Evolutionary conservation across 2,888 invertebrate species (phyloP), one percentile per base, ranked within the genome.

Genomic region (Ochropacha duplaris): DNA sequence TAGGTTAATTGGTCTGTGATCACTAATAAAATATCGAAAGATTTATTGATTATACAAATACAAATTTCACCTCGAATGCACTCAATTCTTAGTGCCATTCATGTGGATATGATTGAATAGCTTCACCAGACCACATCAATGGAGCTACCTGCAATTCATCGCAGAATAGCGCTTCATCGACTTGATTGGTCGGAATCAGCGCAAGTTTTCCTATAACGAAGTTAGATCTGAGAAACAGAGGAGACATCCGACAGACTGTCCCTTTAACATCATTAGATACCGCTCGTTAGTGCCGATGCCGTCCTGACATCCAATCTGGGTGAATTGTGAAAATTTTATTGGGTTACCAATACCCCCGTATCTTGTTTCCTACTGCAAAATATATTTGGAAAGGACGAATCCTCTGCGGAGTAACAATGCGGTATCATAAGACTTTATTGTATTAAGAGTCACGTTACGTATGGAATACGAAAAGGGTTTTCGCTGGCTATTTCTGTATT

Each of bases 211-310:
- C 72, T 73, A 73, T 84, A 85, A 84, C 79, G 70, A 79, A 79
- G 82, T 86, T 83, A 76, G 71, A 72, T 69, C 78, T 78, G 76
- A 82, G 83, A 83, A 84, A 80, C 74, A 79, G 72, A 62, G 67
- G 69, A 67, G 76, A 73, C 77, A 72, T 74, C 65, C 65, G 69
- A 65, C 58, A 56, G 63, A 60, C 76, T 71, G 72, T 63, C 68
- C 63, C 70, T 62, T 65, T 82, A 80, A 83, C 77, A 59, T 75
- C 74, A 79, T 84, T 81, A 80, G 68, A 71, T 66, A 65, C 65
- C 61, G 69, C 76, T 78, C 72, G 78, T 78, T 81, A 76, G 76
- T 66, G 64, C 67, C 69, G 68, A 75, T 66, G 64, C 67, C 69
- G 68, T 64, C 62, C 65, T 73, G 71, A 73, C 64, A 68, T 71